phyloP scores from a whole-genome alignment of 2,888 invertebrate species.

The Steinernema scapterisci region DNA sequence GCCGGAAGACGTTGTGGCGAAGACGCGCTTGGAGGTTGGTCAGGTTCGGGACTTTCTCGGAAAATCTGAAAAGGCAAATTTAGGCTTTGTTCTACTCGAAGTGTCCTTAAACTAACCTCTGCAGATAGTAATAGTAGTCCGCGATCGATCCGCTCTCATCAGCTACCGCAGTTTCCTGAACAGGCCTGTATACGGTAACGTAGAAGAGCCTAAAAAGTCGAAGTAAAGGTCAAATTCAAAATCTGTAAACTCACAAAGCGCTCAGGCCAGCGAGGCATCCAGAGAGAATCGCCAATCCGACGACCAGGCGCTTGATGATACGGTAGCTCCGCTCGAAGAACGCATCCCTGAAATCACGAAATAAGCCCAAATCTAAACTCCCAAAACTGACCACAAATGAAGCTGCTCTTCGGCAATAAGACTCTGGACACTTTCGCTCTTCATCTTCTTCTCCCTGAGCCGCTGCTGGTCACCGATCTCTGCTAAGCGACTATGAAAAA shows the following conservation, averaged over 20 bases:
- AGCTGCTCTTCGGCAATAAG: constrained; percentile 5
- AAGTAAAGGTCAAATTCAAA: no score
- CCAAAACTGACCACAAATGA: neutral
- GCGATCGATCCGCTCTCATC: neutral
- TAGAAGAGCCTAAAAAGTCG: neutral
- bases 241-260: neutral
- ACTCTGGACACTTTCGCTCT: constrained; percentile 21
- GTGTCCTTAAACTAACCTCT: neutral
- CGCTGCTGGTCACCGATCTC: neutral
- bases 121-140: constrained; percentile 2
- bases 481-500: neutral
- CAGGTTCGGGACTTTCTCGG: neutral
- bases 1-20: constrained; percentile 24
- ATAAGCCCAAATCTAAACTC: no score
- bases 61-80: neutral
- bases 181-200: neutral
- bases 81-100: no score
- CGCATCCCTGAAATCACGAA: neutral
- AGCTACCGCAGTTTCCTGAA: neutral
- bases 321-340: constrained; percentile 9
- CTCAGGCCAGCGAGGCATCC: neutral
- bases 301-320: neutral
- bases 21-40: constrained; percentile 31
- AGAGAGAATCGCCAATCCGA: neutral
- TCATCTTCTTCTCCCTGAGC: neutral